phyloP scores from a whole-genome alignment of 2,888 invertebrate species.

The Nomada fucata region DNA sequence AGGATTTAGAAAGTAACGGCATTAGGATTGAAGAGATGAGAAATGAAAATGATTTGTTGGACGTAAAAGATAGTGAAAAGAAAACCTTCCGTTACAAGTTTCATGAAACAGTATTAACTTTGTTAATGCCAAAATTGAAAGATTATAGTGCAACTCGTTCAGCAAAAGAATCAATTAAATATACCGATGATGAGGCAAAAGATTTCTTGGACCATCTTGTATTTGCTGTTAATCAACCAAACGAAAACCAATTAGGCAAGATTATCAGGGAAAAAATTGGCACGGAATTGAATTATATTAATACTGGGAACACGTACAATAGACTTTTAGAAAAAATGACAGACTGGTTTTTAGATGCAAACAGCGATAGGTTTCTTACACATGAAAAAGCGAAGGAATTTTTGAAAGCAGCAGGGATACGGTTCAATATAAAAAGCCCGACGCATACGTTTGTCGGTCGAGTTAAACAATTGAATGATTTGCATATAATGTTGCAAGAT shows the following conservation, averaged over 20 bases:
- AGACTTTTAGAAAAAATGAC: neutral
- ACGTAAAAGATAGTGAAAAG: neutral
- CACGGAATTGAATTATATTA: neutral
- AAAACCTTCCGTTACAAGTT: neutral
- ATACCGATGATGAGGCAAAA: neutral
- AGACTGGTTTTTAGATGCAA: neutral
- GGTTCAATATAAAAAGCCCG: constrained; percentile 1
- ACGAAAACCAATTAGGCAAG: neutral
- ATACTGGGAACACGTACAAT: neutral
- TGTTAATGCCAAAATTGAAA: constrained; percentile 2
- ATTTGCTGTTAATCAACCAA: constrained; percentile 2
- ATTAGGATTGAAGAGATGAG: neutral
- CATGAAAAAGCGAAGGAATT: neutral
- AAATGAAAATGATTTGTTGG: neutral
- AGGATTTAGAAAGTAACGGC: neutral
- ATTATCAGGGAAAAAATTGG: neutral
- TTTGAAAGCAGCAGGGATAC: neutral
- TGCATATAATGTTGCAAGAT: neutral
- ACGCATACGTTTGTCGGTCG: neutral
- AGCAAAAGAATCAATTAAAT: neutral
- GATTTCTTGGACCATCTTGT: constrained; percentile 4
- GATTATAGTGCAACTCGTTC: neutral
- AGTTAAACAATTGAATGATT: neutral
- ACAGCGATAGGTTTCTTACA: neutral
- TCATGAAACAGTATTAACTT: neutral